These are phyloP conservation scores for Trachops cirrhosus DNA, from an alignment of 2,797 vertebrate genomes.

Conservation along the genomic window DNA sequence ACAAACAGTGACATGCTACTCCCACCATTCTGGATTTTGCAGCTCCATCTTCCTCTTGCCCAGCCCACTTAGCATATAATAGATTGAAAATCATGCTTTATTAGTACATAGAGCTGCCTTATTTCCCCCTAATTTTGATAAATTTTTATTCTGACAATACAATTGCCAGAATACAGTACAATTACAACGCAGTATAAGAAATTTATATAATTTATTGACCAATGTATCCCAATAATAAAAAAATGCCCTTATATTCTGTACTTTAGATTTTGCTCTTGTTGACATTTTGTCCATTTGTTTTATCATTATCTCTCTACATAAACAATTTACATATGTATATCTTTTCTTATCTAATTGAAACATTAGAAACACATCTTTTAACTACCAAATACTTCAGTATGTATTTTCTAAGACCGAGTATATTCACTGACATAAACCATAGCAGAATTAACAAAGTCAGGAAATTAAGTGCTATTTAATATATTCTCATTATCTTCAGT, in stretches of 20 bases:
- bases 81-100: not conserved
- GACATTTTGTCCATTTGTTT: not conserved
- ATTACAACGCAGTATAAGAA: not conserved
- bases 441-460: not conserved
- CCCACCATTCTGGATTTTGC: not conserved
- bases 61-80: not conserved
- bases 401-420: not conserved
- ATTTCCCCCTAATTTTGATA: not conserved
- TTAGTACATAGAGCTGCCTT: not conserved
- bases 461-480: not conserved
- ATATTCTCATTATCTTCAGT: not conserved
- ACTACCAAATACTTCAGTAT: not conserved
- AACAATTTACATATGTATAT: not conserved
- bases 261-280: not conserved
- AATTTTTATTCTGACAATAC: not conserved
- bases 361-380: not conserved
- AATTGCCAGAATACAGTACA: not conserved
- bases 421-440: not conserved
- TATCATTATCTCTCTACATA: not conserved
- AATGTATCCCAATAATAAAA: not conserved
- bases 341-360: not conserved
- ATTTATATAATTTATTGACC: not conserved
- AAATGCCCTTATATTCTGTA: not conserved
- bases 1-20: not conserved
- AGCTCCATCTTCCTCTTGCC: not conserved